Evolutionary conservation across 2,888 invertebrate genomes (phyloP).

Genomic region (Saturnia pavonia): DNA sequence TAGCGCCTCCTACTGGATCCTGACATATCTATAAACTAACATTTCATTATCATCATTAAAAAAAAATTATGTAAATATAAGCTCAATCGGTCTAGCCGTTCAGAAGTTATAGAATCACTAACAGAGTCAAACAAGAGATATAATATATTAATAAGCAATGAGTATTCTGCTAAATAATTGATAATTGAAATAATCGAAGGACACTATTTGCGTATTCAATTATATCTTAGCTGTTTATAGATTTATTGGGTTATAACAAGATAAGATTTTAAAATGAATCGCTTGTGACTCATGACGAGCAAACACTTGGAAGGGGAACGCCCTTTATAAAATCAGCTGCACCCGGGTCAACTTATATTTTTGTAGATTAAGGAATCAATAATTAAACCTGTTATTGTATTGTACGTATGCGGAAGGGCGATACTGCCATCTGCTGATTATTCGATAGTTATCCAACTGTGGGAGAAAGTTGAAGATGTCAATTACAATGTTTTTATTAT

Average conservation of each 20-base stretch:
- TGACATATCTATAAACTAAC: no score
- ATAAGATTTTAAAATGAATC: neutral
- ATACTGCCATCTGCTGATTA: slow-evolving; percentile 30
- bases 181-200: neutral
- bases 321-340: slow-evolving; percentile 75
- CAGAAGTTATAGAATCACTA: no score
- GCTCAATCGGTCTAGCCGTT: no score
- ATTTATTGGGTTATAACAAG: neutral
- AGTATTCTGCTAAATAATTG: no score
- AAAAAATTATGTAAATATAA: no score
- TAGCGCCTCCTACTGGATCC: no score
- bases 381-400: slow-evolving; percentile 54
- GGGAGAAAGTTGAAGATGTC: slow-evolving; percentile 10
- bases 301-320: slow-evolving; percentile 65
- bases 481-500: slow-evolving; percentile 2
- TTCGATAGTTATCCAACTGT: slow-evolving; percentile 10
- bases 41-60: no score
- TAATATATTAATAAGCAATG: no score
- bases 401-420: slow-evolving; percentile 44
- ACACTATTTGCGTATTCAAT: neutral
- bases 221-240: neutral
- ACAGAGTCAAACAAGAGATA: no score
- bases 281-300: slow-evolving; percentile 7
- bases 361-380: slow-evolving; percentile 60
- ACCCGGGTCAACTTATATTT: slow-evolving; percentile 65